A percentile compares a stretch with the other conserved stretches of the same genome.
Evolutionary conservation across 1,140 invertebrate species (phyloP).

Genomic region (Nasonia giraulti): DNA sequence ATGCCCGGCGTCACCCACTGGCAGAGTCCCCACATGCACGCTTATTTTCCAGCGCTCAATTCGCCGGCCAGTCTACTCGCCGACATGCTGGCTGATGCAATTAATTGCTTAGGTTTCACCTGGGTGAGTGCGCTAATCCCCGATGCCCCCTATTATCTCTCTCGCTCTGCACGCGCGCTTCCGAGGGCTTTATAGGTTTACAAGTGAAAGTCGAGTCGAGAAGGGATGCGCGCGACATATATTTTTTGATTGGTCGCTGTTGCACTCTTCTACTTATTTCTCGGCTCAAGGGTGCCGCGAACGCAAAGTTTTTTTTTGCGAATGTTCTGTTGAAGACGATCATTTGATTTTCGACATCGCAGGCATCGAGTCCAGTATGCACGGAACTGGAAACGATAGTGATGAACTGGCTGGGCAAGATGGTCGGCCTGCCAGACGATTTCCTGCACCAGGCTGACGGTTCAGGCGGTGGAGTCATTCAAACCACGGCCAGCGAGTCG

Average conservation of each 20-base stretch:
- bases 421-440: slow-evolving; percentile 92
- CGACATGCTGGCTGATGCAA: slow-evolving; percentile 96
- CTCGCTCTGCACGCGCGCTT: background rate
- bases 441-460: slow-evolving; percentile 88
- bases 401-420: slow-evolving; percentile 98
- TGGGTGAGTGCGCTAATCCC: slow-evolving; percentile 80
- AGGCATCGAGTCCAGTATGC: slow-evolving; percentile 95
- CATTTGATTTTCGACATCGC: background rate
- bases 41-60: slow-evolving; percentile 97
- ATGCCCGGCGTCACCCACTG: slow-evolving; percentile 98
- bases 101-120: slow-evolving; percentile 92
- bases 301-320: background rate
- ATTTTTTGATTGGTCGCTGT: background rate
- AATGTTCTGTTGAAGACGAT: background rate
- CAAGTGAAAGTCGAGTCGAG: background rate
- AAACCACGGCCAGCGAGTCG: slow-evolving; percentile 93
- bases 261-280: background rate
- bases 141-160: background rate
- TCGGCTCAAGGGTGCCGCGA: background rate
- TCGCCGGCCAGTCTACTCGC: slow-evolving; percentile 96
- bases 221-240: background rate
- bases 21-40: slow-evolving; percentile 98
- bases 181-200: background rate
- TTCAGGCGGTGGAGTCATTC: slow-evolving; percentile 93
- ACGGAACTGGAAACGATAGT: slow-evolving; percentile 97